Percentiles rank a stretch among this genome's conserved stretches.
Conservation (phyloP, 1,140 invertebrate genomes). For the Plodia interpunctella region DNA sequence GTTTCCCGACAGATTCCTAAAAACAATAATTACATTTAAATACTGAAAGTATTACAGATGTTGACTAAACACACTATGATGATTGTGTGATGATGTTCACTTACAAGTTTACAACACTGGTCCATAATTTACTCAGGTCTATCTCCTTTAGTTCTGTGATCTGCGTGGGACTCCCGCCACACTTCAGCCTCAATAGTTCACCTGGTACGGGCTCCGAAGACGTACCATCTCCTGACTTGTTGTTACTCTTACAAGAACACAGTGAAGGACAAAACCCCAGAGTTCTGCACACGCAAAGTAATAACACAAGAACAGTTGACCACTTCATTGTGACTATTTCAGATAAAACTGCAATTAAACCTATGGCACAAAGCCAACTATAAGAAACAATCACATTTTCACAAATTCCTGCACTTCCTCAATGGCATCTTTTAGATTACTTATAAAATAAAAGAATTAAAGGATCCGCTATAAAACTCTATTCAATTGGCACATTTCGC, state of each 20-base stretch:
- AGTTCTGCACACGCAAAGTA: conserved; percentile 36
- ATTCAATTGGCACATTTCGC: conserved; percentile 33
- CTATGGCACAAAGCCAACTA: conserved; percentile 69
- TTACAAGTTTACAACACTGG: conserved; percentile 66
- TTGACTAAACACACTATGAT: not conserved
- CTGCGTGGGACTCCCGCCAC: conserved; percentile 54
- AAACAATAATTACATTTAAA: conserved; percentile 27
- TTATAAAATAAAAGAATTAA: not conserved
- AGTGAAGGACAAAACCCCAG: conserved; percentile 64
- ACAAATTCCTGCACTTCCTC: conserved; percentile 50
- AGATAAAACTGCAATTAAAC: conserved; percentile 46
- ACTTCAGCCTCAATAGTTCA: conserved; percentile 58
- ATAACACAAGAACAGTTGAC: conserved; percentile 36
- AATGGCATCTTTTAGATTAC: conserved; percentile 25
- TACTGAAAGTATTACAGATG: conserved; percentile 37
- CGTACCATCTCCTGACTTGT: conserved; percentile 41
- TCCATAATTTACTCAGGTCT: conserved; percentile 59
- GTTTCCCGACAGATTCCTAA: conserved; percentile 70
- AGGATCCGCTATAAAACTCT: not conserved
- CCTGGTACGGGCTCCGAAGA: conserved; percentile 40
- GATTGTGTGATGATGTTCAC: conserved; percentile 26
- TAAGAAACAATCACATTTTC: conserved; percentile 66
- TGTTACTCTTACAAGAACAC: conserved; percentile 60
- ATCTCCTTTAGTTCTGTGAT: conserved; percentile 71
- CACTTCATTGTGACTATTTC: conserved; percentile 56